Base-by-base conservation (phyloP, 1,140 invertebrate species). In the Drosophila fuyamai region DNA sequence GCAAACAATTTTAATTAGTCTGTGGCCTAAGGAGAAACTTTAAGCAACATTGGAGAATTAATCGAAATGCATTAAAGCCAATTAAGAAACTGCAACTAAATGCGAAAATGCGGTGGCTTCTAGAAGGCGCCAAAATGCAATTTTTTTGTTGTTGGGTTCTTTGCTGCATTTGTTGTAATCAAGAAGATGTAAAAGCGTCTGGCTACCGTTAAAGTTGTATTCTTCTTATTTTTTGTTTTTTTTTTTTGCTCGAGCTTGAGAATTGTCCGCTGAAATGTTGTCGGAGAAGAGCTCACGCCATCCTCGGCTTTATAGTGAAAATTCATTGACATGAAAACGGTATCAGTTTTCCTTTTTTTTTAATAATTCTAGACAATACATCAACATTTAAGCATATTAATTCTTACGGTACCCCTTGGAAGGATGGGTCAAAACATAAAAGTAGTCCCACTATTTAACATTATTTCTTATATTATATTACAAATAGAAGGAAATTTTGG, bases 1-100 rank as follows among this genome's bases (percentile, higher is more conserved):
- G 78, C 51, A 86, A 86, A 88, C 59, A 77, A 88, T 88, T 79
- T 88, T 86, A 86, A 86, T 86, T 86, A 86, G 82, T 88, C 60
- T 78, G 78, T 67, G 66, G 44, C 58, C 54, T 63, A 38, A 27
- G 55, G 23, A 51, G 48, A 48, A 81, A 81, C 56, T 74, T 85
- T 79, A 44, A 60, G 75, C 76, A 66, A 36, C 79, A 86, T 79
- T 68, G 74, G 71, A 71, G 74, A 88, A 88, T 86, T 88, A 88
- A 86, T 86, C 72, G 83, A 82, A 80, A 66, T 67, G 76, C 83
- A 83, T 88, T 86, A 77, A 83, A 74, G 63, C 83, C 83, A 86
- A 86, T 86, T 86, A 86, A 77, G 72, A 61, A 43, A 53, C 44
- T 60, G 50, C 27, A 58, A 53, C 63, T 50, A 46, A 35, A 55